Conservation (phyloP, 2,888 invertebrate genomes). For the Eucriotettix oculatus region DNA sequence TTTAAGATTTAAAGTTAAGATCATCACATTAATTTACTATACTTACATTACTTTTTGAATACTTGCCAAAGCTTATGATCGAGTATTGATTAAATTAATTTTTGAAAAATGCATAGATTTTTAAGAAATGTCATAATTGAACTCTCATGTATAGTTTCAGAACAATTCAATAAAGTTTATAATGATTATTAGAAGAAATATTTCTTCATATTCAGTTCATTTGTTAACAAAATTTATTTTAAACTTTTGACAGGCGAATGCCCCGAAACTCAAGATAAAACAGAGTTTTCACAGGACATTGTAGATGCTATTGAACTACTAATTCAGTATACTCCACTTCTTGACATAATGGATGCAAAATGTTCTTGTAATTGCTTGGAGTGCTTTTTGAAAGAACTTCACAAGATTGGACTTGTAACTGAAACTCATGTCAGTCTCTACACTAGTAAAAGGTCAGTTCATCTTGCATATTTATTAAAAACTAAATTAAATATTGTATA, state of each 20-base stretch:
- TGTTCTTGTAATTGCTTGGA: slow-evolving; percentile 78
- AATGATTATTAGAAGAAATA: too few species aligned
- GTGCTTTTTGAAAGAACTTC: slow-evolving; percentile 64
- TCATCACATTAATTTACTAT: too few species aligned
- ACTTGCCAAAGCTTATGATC: too few species aligned
- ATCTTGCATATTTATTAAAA: slow-evolving; percentile 9
- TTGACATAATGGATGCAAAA: slow-evolving; percentile 80
- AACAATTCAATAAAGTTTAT: too few species aligned
- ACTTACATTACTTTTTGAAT: too few species aligned
- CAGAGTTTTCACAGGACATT: slow-evolving; percentile 57
- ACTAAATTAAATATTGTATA: too few species aligned
- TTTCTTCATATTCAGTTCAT: too few species aligned
- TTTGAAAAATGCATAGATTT: too few species aligned
- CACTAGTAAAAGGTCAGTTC: slow-evolving; percentile 35
- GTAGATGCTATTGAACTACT: slow-evolving; percentile 70
- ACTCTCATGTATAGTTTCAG: too few species aligned
- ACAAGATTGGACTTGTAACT: slow-evolving; percentile 59
- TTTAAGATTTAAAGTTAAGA: too few species aligned
- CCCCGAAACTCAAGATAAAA: slow-evolving; percentile 17
- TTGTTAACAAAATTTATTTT: not conserved
- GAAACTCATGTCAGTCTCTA: slow-evolving; percentile 62
- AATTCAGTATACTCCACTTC: slow-evolving; percentile 64
- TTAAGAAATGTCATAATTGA: too few species aligned
- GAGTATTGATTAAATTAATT: too few species aligned
- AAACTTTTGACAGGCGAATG: slow-evolving; percentile 1